phyloP scores from a whole-genome alignment of 1,140 invertebrate species.

The Drosophila paulistorum region DNA sequence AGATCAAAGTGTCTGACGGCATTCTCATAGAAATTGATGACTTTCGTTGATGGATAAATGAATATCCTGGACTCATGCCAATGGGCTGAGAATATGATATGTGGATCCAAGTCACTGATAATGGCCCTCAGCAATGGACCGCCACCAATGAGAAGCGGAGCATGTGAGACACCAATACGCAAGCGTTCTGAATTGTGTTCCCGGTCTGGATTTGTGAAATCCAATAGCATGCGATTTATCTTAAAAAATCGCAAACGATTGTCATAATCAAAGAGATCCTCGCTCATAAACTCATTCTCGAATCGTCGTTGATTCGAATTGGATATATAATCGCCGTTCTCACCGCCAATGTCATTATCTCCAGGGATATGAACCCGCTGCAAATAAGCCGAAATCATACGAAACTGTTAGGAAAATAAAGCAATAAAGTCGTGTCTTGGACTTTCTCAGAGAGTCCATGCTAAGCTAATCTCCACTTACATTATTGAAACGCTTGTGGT shows the following conservation, averaged over 20 bases:
- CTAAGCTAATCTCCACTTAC: slow-evolving; percentile 34
- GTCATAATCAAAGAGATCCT: slow-evolving; percentile 86
- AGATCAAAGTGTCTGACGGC: slow-evolving; percentile 77
- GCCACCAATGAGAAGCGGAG: slow-evolving; percentile 87
- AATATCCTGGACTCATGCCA: slow-evolving; percentile 87
- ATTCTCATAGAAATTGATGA: slow-evolving; percentile 82
- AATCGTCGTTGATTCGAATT: slow-evolving; percentile 90
- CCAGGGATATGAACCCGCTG: slow-evolving; percentile 93
- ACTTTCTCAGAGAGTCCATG: too few relatives aligned
- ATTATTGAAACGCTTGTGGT: slow-evolving; percentile 85
- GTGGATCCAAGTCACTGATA: slow-evolving; percentile 84
- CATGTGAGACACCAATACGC: slow-evolving; percentile 88
- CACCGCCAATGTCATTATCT: slow-evolving; percentile 98
- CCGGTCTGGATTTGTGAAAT: slow-evolving; percentile 84
- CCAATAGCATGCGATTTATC: slow-evolving; percentile 88
- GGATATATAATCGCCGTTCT: slow-evolving; percentile 90
- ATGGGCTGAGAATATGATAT: slow-evolving; percentile 93
- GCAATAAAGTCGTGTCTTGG: not conserved
- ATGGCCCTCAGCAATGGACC: slow-evolving; percentile 87
- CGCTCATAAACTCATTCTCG: slow-evolving; percentile 89
- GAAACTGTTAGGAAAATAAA: slow-evolving; percentile 83
- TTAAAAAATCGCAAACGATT: slow-evolving; percentile 85
- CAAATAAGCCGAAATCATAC: slow-evolving; percentile 83
- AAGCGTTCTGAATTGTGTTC: slow-evolving; percentile 85
- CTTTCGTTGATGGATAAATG: slow-evolving; percentile 72